Conservation (phyloP, 2,797 vertebrate species). For the Mormyrus hasselquistii region DNA sequence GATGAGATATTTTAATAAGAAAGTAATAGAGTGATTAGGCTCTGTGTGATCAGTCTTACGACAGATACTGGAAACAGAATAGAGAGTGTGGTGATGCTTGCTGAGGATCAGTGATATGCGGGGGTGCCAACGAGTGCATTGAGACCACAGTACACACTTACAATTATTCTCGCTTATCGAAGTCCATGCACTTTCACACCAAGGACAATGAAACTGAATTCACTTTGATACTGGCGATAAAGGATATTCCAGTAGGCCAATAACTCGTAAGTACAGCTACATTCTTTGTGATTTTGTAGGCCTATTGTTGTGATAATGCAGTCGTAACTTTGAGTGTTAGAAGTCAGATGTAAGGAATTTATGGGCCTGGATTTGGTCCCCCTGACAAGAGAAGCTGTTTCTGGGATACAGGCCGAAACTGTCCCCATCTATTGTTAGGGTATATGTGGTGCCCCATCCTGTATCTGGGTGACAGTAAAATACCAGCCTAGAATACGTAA, state of each 20-base stretch:
- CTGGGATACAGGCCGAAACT: neutral
- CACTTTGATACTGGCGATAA: neutral
- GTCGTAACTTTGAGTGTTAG: neutral
- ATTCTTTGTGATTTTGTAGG: neutral
- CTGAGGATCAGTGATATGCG: neutral
- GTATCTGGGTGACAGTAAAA: neutral
- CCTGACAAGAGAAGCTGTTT: neutral
- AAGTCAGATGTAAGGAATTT: neutral
- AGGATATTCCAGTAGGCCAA: neutral
- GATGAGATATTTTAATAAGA: neutral
- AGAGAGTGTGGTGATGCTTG: neutral
- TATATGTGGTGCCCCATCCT: neutral
- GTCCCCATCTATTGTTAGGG: neutral
- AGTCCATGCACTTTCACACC: neutral
- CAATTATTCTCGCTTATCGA: neutral
- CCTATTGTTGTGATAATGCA: neutral
- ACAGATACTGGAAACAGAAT: neutral
- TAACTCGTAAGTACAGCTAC: neutral
- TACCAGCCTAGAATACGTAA: neutral
- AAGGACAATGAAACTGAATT: neutral
- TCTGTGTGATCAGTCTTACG: neutral
- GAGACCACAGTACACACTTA: neutral
- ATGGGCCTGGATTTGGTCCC: neutral
- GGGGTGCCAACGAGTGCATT: neutral
- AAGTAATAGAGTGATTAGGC: neutral